Evolutionary conservation across 2,797 vertebrate species (phyloP), one percentile per base, ranked within the genome.

Genomic region (Labroides dimidiatus): DNA sequence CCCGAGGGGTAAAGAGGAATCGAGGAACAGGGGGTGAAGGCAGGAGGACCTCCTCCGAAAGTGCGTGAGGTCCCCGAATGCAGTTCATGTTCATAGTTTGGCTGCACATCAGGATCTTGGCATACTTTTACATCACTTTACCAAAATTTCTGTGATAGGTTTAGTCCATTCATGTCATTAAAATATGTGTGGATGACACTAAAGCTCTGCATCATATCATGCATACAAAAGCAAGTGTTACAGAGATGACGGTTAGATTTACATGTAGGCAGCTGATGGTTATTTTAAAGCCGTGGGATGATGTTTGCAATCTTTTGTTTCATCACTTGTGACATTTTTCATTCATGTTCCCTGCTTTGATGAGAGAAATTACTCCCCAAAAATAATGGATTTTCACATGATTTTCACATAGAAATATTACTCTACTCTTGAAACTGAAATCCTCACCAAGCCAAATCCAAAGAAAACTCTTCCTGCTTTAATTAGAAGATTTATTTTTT

Each of bases 1-100:
- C 86, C 86, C 45, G 13, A 45, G 84, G 87, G 87, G 82, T 41
- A 50, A 51, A 9, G 63, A 55, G 48, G 15, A 57, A 74, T 62
- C 6, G 6, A 57, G 16, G 57, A 55, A 33, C 33, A 37, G 39
- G 49, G 61, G 51, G 63, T 33, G 45, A 60, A 71, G 49, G 56
- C 16, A 47, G 63, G 37, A 62, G 65, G 55, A 8, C 21, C 30
- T 14, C 39, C 17, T 36, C 11, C 27, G 9, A 37, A 47, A 52
- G 60, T 66, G 52, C 73, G 64, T 30, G 27, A 61, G 51, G 47
- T 56, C 27, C 54, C 33, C 17, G n/a, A 66, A 20, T 44, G 23
- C 55, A 50, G 63, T 33, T 61, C 21, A 45, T 51, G 24, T 33
- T 66, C 1, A 17, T 21, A 41, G 42, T 27, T 43, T 58, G 48